Evolutionary conservation across 2,113 vertebrate species (phyloP), one percentile per base, ranked within the genome.

Genomic region (Pterophyllum scalare): DNA sequence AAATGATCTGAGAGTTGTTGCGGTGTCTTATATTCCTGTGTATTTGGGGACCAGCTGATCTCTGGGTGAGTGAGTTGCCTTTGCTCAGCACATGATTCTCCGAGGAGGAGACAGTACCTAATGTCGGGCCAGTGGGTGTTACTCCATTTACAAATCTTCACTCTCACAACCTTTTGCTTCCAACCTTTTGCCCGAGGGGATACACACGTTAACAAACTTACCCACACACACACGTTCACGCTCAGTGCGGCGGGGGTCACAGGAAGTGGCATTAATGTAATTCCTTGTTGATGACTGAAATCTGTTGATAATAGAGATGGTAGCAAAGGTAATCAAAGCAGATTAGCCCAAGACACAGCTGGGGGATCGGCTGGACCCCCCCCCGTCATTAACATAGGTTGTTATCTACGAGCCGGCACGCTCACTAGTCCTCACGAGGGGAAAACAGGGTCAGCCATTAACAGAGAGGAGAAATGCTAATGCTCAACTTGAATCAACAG

Each of bases 221-320:
- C 33, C 40, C 52, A 1, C 19, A 7, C 52, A 57, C 78, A 82
- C 77, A 14, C 38, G 57, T 77, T 77, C 59, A 31, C 72, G 83
- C 65, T 75, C 15, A 12, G 84, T 87, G 89, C 88, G 88, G 86
- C 87, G 87, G 90, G 90, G 93, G 87, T 92, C 87, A 94, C 89
- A 89, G 92, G 87, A 94, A 94, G 91, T 82, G 90, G 89, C 87
- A 95, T 96, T 96, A 89, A 91, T 93, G 89, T 95, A 94, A 96
- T 97, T 94, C 96, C 89, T 91, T 90, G 88, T 86, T 95, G 91
- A 91, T 90, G 92, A 93, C 94, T 94, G 93, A 94, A 96, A 96
- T 94, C 93, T 96, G 95, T 93, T 95, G 93, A 93, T 94, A 96
- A 96, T 96, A 95, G 95, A 96, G 95, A 96, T 96, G 95, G 96